Base-by-base conservation (phyloP, 2,113 vertebrate species). In the Fregetta grallaria region DNA sequence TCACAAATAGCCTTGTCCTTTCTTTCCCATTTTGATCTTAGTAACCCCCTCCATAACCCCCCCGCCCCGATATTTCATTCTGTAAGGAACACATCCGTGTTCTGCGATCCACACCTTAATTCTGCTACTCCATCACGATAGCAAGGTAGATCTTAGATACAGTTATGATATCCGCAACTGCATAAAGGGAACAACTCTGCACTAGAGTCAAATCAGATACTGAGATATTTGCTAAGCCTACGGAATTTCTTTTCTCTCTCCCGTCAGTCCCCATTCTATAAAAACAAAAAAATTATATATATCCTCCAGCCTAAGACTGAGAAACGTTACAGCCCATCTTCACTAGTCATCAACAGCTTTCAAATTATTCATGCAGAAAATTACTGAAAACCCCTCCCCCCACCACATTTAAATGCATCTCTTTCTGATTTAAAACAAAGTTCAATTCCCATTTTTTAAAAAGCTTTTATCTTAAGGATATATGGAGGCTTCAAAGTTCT, bases 401-500 rank as follows among this genome's bases (percentile, higher is more conserved):
- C 55, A 38, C 66, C 84, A 42, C 10, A 44, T 23, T 86, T 32
- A 95, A 97, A 94, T 79, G 78, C 96, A 97, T 93, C 97, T 96
- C 65, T 96, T 97, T 96, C 92, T 76, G 76, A 92, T 96, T 97
- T 95, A 95, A 97, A 97, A 97, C 79, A 84, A 96, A 98, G 84
- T 97, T 96, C 86, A 68, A 17, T 62, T 95, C 82, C 50, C 74
- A 55, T 82, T 97, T 97, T 92, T 94, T 52, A 92, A 74, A 92
- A 94, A 93, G 92, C 93, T 97, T 98, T 98, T 97, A 97, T 98
- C 97, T 97, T 96, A 94, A 96, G 94, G 94, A 98, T 97, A 98
- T 96, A 97, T n/a, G 71, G 91, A 96, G 58, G 59, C 93, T 97
- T 88, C 76, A 9, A 90, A 97, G 92, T 97, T 97, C 94, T 96